Evolutionary conservation across 2,113 vertebrate genomes (phyloP), one percentile per base, ranked within the genome.

Genomic region (Ammospiza nelsoni): DNA sequence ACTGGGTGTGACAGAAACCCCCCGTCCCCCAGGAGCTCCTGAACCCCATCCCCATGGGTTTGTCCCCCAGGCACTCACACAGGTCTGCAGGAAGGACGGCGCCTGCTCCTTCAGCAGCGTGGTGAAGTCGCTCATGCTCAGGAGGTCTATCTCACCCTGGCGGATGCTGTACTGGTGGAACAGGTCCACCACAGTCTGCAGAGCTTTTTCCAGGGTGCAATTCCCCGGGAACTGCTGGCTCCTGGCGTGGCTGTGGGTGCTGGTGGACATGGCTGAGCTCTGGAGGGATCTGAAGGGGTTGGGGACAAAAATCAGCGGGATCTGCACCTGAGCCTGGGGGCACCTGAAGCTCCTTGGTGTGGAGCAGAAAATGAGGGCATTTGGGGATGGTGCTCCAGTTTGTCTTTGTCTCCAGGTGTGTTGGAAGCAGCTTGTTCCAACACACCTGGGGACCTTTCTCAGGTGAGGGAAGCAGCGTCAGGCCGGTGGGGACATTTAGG

Each of bases 81-180:
- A 94, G 10, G 22, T 51, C 0, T 2, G 0, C 46, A 97, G 81
- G 81, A 97, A 97, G 74, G 12, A 29, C 1, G 89, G 66, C 8
- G 86, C 90, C 69, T 92, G 68, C 48, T 95, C 84, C 0, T 0
- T 35, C 72, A 97, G 23, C 52, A 97, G 22, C 0, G 11, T 46
- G 0, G 1, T 2, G 57, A 97, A 63, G 0, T 91, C 93, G 0
- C 0, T 1, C 35, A 9, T 1, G 90, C 0, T 87, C 23, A 97
- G 91, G 17, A 3, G 0, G 55, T 97, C 95, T 0, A 11, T 0
- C 0, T 78, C 0, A 0, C 31, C 31, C 11, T n/a, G 2, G 3
- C 68, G 62, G 57, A 3, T 6, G 72, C 92, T 87, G 86, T 94
- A 94, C 0, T 8, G 78, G 29, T 97, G 96, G 68, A 7, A 97